Percentiles rank a stretch among this genome's conserved stretches.
These are phyloP conservation scores for Sitobion miscanthi DNA, from an alignment of 1,140 invertebrate genomes.

Conservation along the genomic window DNA sequence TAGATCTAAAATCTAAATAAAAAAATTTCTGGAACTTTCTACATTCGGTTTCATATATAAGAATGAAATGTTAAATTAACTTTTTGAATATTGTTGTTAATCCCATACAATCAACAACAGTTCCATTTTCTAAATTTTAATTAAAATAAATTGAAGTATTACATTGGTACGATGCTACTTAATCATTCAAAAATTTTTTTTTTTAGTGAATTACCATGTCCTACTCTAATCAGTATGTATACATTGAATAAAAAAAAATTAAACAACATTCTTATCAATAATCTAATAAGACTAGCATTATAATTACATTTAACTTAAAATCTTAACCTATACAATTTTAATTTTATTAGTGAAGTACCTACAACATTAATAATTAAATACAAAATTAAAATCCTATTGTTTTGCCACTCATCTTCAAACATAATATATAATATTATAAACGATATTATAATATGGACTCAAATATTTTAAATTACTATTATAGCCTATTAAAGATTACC, in stretches of 20 bases:
- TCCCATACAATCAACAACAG: not conserved
- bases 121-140: not conserved
- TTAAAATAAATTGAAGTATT: not conserved
- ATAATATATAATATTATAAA: not conserved
- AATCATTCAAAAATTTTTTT: too few relatives aligned
- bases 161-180: too few relatives aligned
- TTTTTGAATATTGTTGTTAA: not conserved
- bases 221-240: too few relatives aligned
- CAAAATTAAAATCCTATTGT: not conserved
- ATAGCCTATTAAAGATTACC: not conserved
- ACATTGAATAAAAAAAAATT: not conserved
- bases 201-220: too few relatives aligned
- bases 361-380: not conserved
- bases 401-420: not conserved
- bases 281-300: not conserved
- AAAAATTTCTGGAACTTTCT: not conserved
- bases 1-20: not conserved
- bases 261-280: not conserved
- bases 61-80: not conserved
- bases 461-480: not conserved
- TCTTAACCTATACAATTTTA: not conserved
- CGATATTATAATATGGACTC: too few relatives aligned
- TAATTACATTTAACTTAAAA: not conserved
- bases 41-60: not conserved
- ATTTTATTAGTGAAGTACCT: not conserved